These are phyloP conservation scores for Tetanocera ferruginea DNA, from an alignment of 2,888 invertebrate genomes.

Conservation along the genomic window DNA sequence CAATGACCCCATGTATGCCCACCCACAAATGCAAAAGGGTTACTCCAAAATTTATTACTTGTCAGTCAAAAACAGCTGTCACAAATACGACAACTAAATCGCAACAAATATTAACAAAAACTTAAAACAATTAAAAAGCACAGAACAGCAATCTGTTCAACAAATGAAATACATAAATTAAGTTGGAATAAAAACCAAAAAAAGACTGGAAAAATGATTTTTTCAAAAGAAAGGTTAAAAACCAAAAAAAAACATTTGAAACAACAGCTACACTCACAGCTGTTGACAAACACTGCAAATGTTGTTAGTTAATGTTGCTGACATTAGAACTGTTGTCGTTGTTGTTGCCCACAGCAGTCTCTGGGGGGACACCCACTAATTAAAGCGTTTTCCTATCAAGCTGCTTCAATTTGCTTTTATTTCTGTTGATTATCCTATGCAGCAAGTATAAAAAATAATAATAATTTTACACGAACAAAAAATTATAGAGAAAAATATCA, in stretches of 20 bases:
- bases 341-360: neutral
- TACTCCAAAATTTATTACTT: too few relatives aligned
- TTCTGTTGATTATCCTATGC: neutral
- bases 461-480: conserved; percentile 1
- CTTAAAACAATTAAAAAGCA: neutral
- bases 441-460: neutral
- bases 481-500: neutral
- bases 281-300: conserved; percentile 8
- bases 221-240: neutral
- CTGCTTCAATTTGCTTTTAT: neutral
- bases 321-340: neutral
- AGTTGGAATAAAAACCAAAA: too few relatives aligned
- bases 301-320: neutral
- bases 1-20: too few relatives aligned
- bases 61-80: neutral
- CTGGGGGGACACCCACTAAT: neutral
- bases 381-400: neutral
- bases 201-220: neutral
- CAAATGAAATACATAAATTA: neutral
- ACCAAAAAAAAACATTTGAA: neutral
- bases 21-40: too few relatives aligned
- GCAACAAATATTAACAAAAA: neutral
- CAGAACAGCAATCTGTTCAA: neutral
- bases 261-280: neutral
- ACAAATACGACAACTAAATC: neutral